Base-by-base conservation (phyloP, 1,140 invertebrate species). In the Rhynchophorus ferrugineus region DNA sequence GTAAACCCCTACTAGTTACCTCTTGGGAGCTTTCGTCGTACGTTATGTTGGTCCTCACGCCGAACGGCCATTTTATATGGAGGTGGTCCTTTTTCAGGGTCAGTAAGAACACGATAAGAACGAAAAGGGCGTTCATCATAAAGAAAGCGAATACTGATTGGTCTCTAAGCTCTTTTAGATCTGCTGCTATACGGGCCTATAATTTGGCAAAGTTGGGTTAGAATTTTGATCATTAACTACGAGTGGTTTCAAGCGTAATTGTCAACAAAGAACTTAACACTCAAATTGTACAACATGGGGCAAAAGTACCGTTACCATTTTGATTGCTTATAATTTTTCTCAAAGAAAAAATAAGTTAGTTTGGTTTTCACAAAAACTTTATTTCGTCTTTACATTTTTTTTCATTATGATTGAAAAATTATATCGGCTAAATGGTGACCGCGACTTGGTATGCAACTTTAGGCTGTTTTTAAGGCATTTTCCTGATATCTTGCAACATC, bases 51-150 rank as follows among this genome's bases (percentile, higher is more conserved):
- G 86, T 89, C 78, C 88, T 93, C 63, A 89, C 88, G 78, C 89
- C 91, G 68, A 90, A 84, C 14, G 89, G 91, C 91, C 90, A 95
- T 70, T 91, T 90, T 67, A 95, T 79, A 72, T 95, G 91, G 57
- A 94, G 79, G 70, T 83, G 81, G 72, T 95, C 90, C 82, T 95
- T 95, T 78, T 95, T 93, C 72, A 95, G 78, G 79, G 96, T 94
- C 64, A 98, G 84, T 68, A 97, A 84, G 75, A 97, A 92, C 62
- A 97, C 92, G 77, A 98, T 94, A 67, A 98, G 82, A 59, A 98
- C 92, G 82, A 98, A 98, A 60, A 98, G 82, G 51, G 92, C 89
- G 78, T 98, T 98, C 69, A 95, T 75, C 91, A 98, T 97, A 77
- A 95, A 91, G 79, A 97, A 98, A 48, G 84, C 89, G 76, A 97